These are phyloP conservation scores for Macropus fuliginosus DNA, from an alignment of 2,797 vertebrate species.

Conservation along the genomic window DNA sequence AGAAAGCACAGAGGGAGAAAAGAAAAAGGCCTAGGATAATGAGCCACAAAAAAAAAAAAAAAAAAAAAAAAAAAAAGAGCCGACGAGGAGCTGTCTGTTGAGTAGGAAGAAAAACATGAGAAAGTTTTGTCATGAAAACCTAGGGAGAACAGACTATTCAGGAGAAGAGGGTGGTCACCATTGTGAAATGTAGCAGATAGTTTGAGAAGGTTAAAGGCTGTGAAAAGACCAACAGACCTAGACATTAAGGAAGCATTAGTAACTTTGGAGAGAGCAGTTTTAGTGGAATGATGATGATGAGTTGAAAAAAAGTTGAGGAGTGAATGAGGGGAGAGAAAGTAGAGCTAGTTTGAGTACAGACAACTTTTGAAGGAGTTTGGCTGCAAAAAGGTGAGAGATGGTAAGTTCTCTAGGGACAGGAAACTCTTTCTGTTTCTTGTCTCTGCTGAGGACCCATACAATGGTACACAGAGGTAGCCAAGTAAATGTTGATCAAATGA, in stretches of 20 bases:
- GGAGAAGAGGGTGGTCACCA: background rate
- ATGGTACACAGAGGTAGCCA: background rate
- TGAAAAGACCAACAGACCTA: background rate
- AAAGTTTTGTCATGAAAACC: background rate
- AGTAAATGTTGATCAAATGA: conserved; percentile 11
- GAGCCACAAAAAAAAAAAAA: background rate
- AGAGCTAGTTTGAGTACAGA: background rate
- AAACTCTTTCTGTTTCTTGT: background rate
- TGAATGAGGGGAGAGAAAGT: background rate
- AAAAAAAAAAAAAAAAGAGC: background rate
- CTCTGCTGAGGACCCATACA: background rate
- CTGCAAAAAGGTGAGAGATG: background rate
- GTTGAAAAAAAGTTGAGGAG: background rate
- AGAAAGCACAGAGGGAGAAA: background rate
- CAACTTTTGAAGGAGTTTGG: background rate
- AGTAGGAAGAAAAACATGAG: background rate
- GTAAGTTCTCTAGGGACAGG: background rate
- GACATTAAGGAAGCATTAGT: background rate
- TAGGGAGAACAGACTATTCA: background rate
- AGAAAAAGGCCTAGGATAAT: background rate
- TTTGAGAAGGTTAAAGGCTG: background rate
- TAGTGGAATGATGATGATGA: background rate
- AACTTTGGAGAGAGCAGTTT: background rate
- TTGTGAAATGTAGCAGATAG: background rate
- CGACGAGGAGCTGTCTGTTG: background rate